Percentiles rank a stretch among this genome's conserved stretches.
phyloP scores from a whole-genome alignment of 1,140 invertebrate species.

The Hycleus phaleratus region DNA sequence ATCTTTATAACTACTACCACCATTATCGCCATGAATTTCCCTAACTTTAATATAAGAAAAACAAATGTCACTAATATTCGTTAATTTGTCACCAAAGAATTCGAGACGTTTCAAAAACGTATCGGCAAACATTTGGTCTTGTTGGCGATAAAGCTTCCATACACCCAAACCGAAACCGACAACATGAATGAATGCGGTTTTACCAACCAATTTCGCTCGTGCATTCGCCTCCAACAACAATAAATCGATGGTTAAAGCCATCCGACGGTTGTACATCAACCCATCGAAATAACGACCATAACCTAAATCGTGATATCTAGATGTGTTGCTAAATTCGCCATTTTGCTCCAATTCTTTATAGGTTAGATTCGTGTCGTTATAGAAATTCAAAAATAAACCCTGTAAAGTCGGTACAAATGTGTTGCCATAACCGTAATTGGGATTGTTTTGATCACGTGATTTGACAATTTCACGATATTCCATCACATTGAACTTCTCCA shows the following conservation, averaged over 20 bases:
- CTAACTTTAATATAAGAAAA: conserved; percentile 39
- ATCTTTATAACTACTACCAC: conserved; percentile 24
- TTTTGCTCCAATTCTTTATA: conserved; percentile 11
- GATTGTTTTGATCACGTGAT: conserved; percentile 41
- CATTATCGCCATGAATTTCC: neutral
- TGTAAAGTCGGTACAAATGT: conserved; percentile 32
- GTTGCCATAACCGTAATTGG: conserved; percentile 40
- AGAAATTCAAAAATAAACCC: too few species aligned
- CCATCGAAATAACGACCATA: conserved; percentile 31
- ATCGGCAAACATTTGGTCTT: conserved; percentile 43
- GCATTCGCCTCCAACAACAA: conserved; percentile 33
- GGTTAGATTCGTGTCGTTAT: too few species aligned
- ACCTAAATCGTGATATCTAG: conserved; percentile 11
- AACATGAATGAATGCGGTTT: conserved; percentile 35
- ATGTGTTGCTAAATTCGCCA: conserved; percentile 11
- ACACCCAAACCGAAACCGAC: conserved; percentile 46
- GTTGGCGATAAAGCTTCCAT: conserved; percentile 44
- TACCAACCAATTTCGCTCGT: conserved; percentile 28
- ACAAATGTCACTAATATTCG: conserved; percentile 43
- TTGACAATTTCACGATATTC: conserved; percentile 44
- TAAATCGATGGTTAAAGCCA: conserved; percentile 33
- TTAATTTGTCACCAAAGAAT: conserved; percentile 26
- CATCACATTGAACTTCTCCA: conserved; percentile 41
- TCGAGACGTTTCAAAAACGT: conserved; percentile 42
- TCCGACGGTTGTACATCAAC: conserved; percentile 30